Base-by-base conservation (phyloP, 2,113 vertebrate genomes). In the Platycercus adscitus region DNA sequence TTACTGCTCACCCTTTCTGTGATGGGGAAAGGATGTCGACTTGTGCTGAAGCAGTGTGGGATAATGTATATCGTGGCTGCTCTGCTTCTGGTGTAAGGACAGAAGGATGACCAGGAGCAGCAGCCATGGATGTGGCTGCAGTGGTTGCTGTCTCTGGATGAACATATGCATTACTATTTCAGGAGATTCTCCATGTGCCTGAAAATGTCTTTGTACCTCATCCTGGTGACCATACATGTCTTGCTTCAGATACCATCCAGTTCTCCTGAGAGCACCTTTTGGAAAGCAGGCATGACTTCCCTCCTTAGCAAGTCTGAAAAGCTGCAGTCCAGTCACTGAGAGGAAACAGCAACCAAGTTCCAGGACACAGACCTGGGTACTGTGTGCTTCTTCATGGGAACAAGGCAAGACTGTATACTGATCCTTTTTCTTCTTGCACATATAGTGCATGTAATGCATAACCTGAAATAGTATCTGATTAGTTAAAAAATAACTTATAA, bases 41-140 rank as follows among this genome's bases (percentile, higher is more conserved):
- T 46, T 56, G 10, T 64, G 43, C 33, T 69, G 33, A 26, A 50
- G 26, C n/a, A 44, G 10, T 33, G 10, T 24, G 29, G 29, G 16
- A 6, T 65, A 41, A 25, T 2, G 4, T 39, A n/a, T 41, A 29
- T 46, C 24, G 25, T 0, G 0, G 49, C n/a, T 35, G 17, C 15
- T 56, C 29, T 29, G 23, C 11, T 58, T 29, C 11, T 2, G 9
- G 25, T 24, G 17, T n/a, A 49, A 28, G 33, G 68, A 10, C 1
- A 3, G 23, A 12, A 69, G 41, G 43, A 69, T 49, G 43, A 13
- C 20, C 28, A 26, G n/a, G 24, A 56, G 3, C 2, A 4, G 4
- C 16, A 61, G 20, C 1, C 2, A 15, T 1, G 3, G 29, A 80
- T 1, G 2, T 13, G 11, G 10, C 68, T 75, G 33, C 24, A 46